Conservation (phyloP, 1,140 invertebrate species). For the Caenorhabditis remanei region DNA sequence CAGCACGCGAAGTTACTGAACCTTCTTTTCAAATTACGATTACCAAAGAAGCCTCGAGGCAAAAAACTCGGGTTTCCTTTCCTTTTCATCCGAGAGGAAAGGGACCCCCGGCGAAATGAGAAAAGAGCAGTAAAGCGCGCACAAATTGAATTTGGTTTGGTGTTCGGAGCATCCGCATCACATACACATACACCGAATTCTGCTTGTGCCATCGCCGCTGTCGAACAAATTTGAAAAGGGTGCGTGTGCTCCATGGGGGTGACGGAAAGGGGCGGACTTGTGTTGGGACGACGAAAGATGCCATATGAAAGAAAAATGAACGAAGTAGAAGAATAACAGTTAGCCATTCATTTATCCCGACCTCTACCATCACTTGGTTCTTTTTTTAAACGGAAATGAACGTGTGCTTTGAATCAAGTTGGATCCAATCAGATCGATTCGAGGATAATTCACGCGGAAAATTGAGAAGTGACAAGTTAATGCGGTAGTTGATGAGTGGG, state of each 20-base stretch:
- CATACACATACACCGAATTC: slow-evolving; percentile 38
- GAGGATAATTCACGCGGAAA: slow-evolving; percentile 50
- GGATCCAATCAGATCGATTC: slow-evolving; percentile 15
- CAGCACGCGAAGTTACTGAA: slow-evolving; percentile 18
- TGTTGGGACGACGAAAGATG: neutral
- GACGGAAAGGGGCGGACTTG: slow-evolving; percentile 19
- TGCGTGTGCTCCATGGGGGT: slow-evolving; percentile 8
- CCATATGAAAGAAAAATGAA: slow-evolving; percentile 1
- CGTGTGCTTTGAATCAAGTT: slow-evolving; percentile 1
- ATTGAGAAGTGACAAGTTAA: slow-evolving; percentile 53
- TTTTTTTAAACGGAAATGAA: neutral
- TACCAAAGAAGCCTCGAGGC: slow-evolving; percentile 39
- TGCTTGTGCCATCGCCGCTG: neutral
- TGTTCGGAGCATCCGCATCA: slow-evolving; percentile 50
- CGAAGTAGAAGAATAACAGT: neutral
- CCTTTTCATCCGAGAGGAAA: neutral
- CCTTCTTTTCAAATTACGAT: slow-evolving; percentile 54
- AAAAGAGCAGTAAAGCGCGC: slow-evolving; percentile 45
- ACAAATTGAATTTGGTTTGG: slow-evolving; percentile 53
- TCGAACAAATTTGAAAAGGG: slow-evolving; percentile 43
- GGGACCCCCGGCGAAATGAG: slow-evolving; percentile 1
- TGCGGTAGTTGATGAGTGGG: slow-evolving; percentile 50
- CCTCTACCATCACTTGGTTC: neutral
- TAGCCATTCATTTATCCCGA: neutral
- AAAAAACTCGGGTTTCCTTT: slow-evolving; percentile 3